Evolutionary conservation across 2,113 vertebrate species (phyloP).

Genomic region (Raphicerus campestris): DNA sequence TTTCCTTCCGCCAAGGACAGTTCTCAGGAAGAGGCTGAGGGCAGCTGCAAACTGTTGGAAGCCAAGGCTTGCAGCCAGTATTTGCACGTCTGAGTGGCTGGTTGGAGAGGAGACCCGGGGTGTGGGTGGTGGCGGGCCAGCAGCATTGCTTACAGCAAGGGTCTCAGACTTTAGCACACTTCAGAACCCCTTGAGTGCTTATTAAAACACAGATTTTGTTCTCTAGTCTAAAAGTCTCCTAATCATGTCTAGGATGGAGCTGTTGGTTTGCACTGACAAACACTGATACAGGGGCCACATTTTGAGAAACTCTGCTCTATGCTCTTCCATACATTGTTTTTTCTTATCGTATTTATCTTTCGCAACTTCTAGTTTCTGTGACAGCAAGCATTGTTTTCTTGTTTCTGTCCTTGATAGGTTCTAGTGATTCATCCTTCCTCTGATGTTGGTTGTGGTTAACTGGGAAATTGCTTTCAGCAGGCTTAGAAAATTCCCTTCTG

Average conservation of each 20-base stretch:
- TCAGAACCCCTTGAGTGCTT: fast-evolving
- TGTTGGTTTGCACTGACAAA: neutral
- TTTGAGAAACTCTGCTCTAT: neutral
- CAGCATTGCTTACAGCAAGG: neutral
- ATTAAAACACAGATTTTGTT: too few relatives aligned
- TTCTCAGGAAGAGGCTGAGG: neutral
- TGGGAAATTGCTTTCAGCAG: neutral
- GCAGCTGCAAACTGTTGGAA: neutral
- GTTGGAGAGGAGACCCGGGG: too few relatives aligned
- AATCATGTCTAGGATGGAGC: neutral
- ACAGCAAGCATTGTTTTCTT: neutral
- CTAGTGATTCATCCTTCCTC: neutral
- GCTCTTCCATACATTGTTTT: neutral
- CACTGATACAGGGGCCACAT: neutral
- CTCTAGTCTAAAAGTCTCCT: neutral
- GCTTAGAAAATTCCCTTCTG: neutral
- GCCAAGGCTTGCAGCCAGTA: fast-evolving
- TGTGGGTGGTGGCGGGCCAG: fast-evolving
- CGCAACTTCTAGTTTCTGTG: neutral
- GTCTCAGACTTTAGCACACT: neutral
- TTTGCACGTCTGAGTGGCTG: fast-evolving
- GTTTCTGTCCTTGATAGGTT: neutral
- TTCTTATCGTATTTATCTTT: neutral
- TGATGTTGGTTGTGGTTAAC: neutral
- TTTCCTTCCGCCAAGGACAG: neutral